Percentiles rank a stretch among this genome's conserved stretches.
These are phyloP conservation scores for Dasypolia templi DNA, from an alignment of 2,888 invertebrate species.

Conservation along the genomic window DNA sequence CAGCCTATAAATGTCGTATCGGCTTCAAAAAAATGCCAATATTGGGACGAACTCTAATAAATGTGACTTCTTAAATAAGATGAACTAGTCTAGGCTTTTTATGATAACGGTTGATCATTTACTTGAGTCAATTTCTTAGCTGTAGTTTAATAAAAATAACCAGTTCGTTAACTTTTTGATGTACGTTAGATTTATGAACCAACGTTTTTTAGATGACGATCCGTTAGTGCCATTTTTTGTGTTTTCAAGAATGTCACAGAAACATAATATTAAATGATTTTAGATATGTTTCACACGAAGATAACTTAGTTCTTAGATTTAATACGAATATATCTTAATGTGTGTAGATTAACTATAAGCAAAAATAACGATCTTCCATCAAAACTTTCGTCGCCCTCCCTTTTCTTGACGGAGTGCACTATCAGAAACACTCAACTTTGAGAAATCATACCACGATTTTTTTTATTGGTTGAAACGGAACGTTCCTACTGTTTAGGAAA, in stretches of 20 bases:
- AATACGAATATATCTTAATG: too few species aligned
- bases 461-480: too few species aligned
- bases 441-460: too few species aligned
- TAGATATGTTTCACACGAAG: too few species aligned
- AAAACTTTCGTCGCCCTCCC: too few species aligned
- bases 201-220: conserved; percentile 4
- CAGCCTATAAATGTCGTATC: conserved; percentile 44
- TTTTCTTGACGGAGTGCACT: too few species aligned
- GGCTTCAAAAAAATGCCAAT: conserved; percentile 38
- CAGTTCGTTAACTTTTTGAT: conserved; percentile 34
- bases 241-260: neutral
- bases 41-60: conserved; percentile 35
- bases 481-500: too few species aligned
- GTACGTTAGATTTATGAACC: conserved; percentile 1
- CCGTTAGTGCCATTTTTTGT: neutral
- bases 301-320: too few species aligned
- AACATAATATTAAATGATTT: neutral
- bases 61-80: conserved; percentile 25
- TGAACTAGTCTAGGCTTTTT: neutral
- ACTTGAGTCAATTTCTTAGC: neutral
- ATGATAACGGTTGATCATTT: conserved; percentile 29
- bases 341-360: too few species aligned
- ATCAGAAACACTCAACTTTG: too few species aligned
- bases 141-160: conserved; percentile 19
- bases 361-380: too few species aligned